phyloP scores from a whole-genome alignment of 2,888 invertebrate genomes.

The Leptarthrus brevirostris region DNA sequence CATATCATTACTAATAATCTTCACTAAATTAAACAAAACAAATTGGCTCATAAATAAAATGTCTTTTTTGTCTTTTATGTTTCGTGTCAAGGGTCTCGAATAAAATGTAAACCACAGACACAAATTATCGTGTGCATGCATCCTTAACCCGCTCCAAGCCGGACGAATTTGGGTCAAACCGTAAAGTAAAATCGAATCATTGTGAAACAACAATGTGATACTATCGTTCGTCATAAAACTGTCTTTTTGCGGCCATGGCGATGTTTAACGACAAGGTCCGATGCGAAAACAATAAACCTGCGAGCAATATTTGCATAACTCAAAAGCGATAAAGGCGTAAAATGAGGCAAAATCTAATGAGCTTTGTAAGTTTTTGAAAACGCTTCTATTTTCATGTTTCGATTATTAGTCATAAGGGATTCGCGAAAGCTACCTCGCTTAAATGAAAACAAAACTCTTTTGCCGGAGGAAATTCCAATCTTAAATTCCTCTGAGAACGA shows the following conservation, averaged over 20 bases:
- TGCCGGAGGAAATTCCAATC: too few species aligned
- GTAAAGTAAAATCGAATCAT: constrained; percentile 28
- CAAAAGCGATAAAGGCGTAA: neutral
- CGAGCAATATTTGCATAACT: constrained; percentile 12
- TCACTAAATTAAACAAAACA: constrained; percentile 9
- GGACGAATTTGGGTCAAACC: constrained; percentile 34
- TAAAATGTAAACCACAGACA: constrained; percentile 12
- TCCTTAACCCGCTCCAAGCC: constrained; percentile 3
- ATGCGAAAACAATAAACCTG: neutral
- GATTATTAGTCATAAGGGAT: too few species aligned
- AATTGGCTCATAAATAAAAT: constrained; percentile 20
- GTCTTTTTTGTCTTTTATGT: neutral
- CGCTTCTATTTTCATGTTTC: too few species aligned
- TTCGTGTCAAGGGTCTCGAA: constrained; percentile 19
- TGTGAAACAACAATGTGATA: constrained; percentile 26
- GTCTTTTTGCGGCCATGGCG: constrained; percentile 18
- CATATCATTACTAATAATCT: too few species aligned
- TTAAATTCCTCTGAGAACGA: too few species aligned
- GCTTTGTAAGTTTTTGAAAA: too few species aligned
- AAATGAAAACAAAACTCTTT: too few species aligned
- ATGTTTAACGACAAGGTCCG: neutral
- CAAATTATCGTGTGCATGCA: neutral
- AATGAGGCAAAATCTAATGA: too few species aligned
- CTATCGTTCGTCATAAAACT: constrained; percentile 33
- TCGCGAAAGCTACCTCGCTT: too few species aligned